A percentile compares a stretch with the other conserved stretches of the same genome.
phyloP scores from a whole-genome alignment of 2,797 vertebrate genomes.

The Prionace glauca region DNA sequence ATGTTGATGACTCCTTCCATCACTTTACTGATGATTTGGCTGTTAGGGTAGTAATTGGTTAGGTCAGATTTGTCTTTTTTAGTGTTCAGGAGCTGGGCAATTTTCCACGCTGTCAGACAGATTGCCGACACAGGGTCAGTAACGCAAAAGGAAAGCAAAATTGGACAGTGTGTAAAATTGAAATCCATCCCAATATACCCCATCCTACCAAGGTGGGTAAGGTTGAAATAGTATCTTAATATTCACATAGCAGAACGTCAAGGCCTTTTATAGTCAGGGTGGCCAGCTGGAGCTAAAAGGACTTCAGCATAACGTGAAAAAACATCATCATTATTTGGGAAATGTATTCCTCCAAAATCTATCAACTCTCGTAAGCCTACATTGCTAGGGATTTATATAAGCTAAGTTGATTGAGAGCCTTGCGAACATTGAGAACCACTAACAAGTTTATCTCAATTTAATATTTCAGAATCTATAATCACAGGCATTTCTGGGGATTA shows the following conservation, averaged over 20 bases:
- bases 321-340: neutral
- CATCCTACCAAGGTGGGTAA: neutral
- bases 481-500: neutral
- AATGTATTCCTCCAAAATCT: neutral
- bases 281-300: neutral
- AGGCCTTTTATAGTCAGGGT: neutral
- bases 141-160: neutral
- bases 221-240: neutral
- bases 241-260: neutral
- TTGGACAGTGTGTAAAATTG: neutral
- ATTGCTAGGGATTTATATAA: slow-evolving; percentile 20
- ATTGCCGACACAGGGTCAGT: neutral
- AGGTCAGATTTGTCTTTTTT: no score
- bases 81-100: no score
- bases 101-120: no score
- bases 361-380: neutral
- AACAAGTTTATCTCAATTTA: slow-evolving; percentile 19
- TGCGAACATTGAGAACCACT: neutral
- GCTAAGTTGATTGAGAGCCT: neutral
- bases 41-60: no score
- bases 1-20: no score
- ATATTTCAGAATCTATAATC: slow-evolving; percentile 29
- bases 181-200: no score
- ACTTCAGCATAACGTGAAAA: neutral
- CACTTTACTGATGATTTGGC: no score